Base-by-base conservation (phyloP, 2,888 invertebrate genomes). In the Scotopteryx bipunctaria region DNA sequence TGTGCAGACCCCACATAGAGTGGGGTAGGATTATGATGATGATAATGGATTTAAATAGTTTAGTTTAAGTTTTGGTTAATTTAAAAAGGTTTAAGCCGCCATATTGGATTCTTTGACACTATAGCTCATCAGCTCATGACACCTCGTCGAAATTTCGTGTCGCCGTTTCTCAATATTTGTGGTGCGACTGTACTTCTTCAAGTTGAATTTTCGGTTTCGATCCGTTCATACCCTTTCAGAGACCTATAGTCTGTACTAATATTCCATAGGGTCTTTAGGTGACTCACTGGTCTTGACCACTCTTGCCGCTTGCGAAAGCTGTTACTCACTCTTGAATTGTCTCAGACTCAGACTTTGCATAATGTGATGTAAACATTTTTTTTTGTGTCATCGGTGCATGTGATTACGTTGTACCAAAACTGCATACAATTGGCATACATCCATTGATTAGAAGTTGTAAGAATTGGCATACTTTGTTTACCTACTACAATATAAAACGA, bases 281-380 rank as follows among this genome's bases (percentile, higher is more conserved):
- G 61, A 62, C 47, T 62, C 61, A 62, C 46, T 27, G 32, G 47
- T 53, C 55, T 57, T 57, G 53, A 50, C 53, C 48, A 44, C 51
- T 54, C 55, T 54, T 55, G 43, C 29, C 21, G 50, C 21, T 57
- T 62, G 55, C 61, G 55, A 59, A 57, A 59, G 50, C 47, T 54
- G 55, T 59, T 61, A 61, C 59, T 57, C 61, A 61, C 29, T 25
- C 25, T 58, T 59, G 25, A 49, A 46, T 37, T 21, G 14, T n/a
- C n/a, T n/a, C n/a, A n/a, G n/a, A n/a, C 23, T 14, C 27, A 27
- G n/a, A 23, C 49, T 61, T 54, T 59, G 47, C 51, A 56, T 54
- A 61, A 57, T 11, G 5, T 59, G 15, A 54, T 54, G 59, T 27
- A 53, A 59, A 35, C 42, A 43, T 52, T 42, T 37, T 15, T 49